These are phyloP conservation scores for Euphonia xanthogaster DNA, from an alignment of 2,797 vertebrate genomes.

Conservation along the genomic window DNA sequence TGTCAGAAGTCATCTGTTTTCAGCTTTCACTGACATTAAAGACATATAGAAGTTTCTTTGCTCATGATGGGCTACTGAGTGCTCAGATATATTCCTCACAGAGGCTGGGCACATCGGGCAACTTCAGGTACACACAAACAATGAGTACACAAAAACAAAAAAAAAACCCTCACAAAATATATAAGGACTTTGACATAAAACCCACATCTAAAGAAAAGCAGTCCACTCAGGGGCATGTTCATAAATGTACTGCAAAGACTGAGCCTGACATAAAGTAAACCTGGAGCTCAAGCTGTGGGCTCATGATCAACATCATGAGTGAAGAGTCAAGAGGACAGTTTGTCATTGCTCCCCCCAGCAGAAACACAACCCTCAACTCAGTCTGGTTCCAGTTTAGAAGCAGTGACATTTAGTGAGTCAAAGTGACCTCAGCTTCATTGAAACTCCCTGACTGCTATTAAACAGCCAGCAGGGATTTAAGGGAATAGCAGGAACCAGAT, in stretches of 20 bases:
- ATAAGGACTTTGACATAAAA: neutral
- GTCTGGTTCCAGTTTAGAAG: conserved; percentile 52
- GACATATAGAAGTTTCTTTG: neutral
- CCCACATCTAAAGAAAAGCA: neutral
- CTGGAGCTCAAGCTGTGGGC: neutral
- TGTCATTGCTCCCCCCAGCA: neutral
- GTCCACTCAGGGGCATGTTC: neutral
- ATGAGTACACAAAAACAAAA: neutral
- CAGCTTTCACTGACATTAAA: neutral
- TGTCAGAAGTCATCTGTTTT: neutral
- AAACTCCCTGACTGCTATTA: neutral
- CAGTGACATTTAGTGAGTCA: neutral
- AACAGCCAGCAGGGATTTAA: conserved; percentile 32
- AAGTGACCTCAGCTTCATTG: conserved; percentile 24
- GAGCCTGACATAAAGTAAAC: neutral
- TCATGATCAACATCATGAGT: neutral
- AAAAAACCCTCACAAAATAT: fast-evolving
- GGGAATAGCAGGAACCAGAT: conserved; percentile 38
- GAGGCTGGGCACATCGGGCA: neutral
- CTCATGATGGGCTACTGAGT: neutral
- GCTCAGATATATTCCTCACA: neutral
- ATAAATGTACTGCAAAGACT: neutral
- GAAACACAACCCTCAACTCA: neutral
- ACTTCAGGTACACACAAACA: neutral
- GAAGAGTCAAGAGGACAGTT: neutral